phyloP scores from a whole-genome alignment of 2,888 invertebrate species.

The Cheilosia variabilis region DNA sequence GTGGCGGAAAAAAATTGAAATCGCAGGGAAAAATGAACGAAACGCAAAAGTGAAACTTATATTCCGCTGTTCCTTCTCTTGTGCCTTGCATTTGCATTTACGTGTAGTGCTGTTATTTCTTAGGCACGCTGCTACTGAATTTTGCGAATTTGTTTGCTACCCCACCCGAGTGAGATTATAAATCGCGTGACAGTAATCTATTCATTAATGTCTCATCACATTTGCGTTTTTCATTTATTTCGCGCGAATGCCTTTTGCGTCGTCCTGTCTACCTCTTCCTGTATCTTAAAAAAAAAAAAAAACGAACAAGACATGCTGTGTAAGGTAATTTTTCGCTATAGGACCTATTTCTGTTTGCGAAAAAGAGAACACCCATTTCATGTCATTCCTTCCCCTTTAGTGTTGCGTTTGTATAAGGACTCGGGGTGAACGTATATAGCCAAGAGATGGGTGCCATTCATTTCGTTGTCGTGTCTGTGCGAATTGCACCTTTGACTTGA shows the following conservation, averaged over 20 bases:
- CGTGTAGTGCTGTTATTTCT: slow-evolving; percentile 46
- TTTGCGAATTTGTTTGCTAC: slow-evolving; percentile 23
- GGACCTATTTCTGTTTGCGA: slow-evolving; percentile 11
- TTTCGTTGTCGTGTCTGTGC: slow-evolving; percentile 34
- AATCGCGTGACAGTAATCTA: slow-evolving; percentile 78
- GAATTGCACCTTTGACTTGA: slow-evolving; percentile 69
- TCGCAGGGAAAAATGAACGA: slow-evolving; percentile 31
- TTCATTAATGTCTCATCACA: slow-evolving; percentile 78
- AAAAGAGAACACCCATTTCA: slow-evolving; percentile 15
- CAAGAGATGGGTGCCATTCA: slow-evolving; percentile 42
- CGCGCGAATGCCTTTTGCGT: slow-evolving; percentile 43
- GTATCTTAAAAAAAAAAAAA: not conserved
- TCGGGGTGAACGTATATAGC: not conserved
- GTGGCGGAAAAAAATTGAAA: slow-evolving; percentile 31
- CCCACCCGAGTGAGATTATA: slow-evolving; percentile 56
- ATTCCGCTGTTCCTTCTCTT: slow-evolving; percentile 14
- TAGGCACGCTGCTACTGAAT: slow-evolving; percentile 27
- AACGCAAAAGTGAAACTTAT: slow-evolving; percentile 52
- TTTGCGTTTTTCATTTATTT: slow-evolving; percentile 75
- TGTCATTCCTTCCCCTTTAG: slow-evolving; percentile 16
- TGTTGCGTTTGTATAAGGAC: slow-evolving; percentile 55
- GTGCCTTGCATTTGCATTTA: slow-evolving; percentile 18
- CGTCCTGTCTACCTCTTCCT: not conserved
- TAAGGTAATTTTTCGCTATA: slow-evolving; percentile 20
- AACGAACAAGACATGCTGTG: slow-evolving; percentile 8